Percentiles rank a stretch among this genome's conserved stretches.
These are phyloP conservation scores for Tortrix viridana DNA, from an alignment of 2,888 invertebrate genomes.

Conservation along the genomic window DNA sequence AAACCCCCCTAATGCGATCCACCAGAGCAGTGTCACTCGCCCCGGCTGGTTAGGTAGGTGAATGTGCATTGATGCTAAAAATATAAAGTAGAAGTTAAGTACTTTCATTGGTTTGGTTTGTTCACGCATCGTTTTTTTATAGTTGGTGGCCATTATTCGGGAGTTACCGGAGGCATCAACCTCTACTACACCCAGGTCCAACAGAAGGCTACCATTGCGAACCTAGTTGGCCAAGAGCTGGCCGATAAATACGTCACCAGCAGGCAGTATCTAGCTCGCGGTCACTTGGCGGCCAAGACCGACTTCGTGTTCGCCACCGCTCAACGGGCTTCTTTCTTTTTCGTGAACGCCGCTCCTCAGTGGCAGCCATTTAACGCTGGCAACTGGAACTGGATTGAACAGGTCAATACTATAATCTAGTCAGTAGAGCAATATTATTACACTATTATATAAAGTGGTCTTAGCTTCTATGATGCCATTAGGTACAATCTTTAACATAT, in stretches of 20 bases:
- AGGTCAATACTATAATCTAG: conserved; percentile 45
- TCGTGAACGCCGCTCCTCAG: conserved; percentile 87
- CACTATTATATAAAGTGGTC: too few relatives aligned
- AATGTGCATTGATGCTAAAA: not conserved
- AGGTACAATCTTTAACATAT: too few relatives aligned
- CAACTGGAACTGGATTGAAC: conserved; percentile 84
- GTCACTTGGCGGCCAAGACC: conserved; percentile 85
- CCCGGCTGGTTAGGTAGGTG: conserved; percentile 73
- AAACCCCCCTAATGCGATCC: conserved; percentile 69
- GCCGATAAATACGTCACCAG: conserved; percentile 77
- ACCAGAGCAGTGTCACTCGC: conserved; percentile 74
- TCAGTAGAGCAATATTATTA: too few relatives aligned
- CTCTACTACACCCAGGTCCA: conserved; percentile 66
- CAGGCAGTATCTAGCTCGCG: conserved; percentile 79
- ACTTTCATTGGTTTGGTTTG: too few relatives aligned
- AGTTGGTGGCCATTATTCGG: conserved; percentile 79
- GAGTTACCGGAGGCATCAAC: conserved; percentile 59
- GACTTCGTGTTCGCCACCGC: conserved; percentile 85
- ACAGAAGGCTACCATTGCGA: conserved; percentile 61
- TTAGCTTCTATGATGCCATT: too few relatives aligned
- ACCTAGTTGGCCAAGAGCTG: conserved; percentile 58
- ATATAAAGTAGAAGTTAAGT: too few relatives aligned
- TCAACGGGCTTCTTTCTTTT: conserved; percentile 85
- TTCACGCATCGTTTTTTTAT: conserved; percentile 38
- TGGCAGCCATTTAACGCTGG: conserved; percentile 86